These are phyloP conservation scores for Nomada ferruginata DNA, from an alignment of 2,888 invertebrate genomes.

Conservation along the genomic window DNA sequence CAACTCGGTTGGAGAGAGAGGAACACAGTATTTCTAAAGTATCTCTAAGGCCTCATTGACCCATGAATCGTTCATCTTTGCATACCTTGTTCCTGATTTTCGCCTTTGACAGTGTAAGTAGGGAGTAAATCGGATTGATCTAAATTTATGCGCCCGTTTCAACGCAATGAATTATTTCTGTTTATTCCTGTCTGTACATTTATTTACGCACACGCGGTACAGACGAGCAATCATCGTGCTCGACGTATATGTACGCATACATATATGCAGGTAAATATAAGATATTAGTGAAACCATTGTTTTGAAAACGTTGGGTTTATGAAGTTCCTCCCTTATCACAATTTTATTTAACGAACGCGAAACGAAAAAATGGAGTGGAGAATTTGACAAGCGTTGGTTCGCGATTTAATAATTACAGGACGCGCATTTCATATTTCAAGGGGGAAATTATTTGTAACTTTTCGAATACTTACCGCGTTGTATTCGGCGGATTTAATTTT, in stretches of 20 bases:
- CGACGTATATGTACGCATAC: background rate
- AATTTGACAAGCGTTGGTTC: background rate
- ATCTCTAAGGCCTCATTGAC: constrained; percentile 74
- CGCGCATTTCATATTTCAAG: background rate
- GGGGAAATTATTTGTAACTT: constrained; percentile 19
- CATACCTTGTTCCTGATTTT: constrained; percentile 62
- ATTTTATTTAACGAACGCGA: background rate
- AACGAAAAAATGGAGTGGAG: constrained; percentile 20
- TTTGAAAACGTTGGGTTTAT: constrained; percentile 7
- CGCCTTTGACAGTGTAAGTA: constrained; percentile 60
- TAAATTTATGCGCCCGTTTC: constrained; percentile 28
- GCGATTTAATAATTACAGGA: background rate
- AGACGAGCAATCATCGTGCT: background rate
- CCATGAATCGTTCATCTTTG: constrained; percentile 72
- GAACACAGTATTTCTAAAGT: constrained; percentile 71
- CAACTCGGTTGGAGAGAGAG: constrained; percentile 44
- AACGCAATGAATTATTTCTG: background rate
- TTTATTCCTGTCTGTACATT: constrained; percentile 7
- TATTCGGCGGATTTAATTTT: constrained; percentile 28
- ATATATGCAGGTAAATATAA: background rate
- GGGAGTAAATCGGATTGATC: constrained; percentile 41
- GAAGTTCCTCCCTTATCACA: background rate
- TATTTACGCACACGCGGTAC: background rate
- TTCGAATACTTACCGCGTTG: constrained; percentile 13
- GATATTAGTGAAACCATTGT: background rate